These are phyloP conservation scores for Lasioglossum pauxillum DNA, from an alignment of 2,888 invertebrate genomes.

Conservation along the genomic window DNA sequence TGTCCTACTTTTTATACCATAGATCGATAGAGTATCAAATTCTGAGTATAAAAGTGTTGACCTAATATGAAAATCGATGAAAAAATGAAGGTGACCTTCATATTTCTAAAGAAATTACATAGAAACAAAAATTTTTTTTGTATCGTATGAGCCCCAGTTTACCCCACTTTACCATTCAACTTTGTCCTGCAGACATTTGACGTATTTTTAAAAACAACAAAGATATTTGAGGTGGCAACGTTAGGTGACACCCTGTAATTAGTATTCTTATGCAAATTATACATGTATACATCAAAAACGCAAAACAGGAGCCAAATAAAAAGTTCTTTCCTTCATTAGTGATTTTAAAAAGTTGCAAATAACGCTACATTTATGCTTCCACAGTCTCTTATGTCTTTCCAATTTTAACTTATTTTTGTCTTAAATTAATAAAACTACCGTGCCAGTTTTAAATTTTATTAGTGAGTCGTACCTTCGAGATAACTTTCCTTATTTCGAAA, in stretches of 20 bases:
- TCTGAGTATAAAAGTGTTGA: too few relatives aligned
- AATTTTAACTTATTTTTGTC: neutral
- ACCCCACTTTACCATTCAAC: too few relatives aligned
- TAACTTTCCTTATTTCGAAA: conserved; percentile 88
- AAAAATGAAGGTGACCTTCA: too few relatives aligned
- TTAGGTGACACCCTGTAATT: neutral
- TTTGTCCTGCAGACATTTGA: too few relatives aligned
- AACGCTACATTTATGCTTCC: neutral
- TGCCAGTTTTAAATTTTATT: neutral
- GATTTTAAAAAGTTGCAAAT: neutral
- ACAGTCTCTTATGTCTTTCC: neutral
- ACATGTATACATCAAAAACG: neutral
- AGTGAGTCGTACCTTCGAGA: conserved; percentile 84
- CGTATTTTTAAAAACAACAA: too few relatives aligned
- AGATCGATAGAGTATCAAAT: too few relatives aligned
- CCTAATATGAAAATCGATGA: too few relatives aligned
- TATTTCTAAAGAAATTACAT: too few relatives aligned
- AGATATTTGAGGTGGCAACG: too few relatives aligned
- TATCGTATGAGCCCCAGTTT: too few relatives aligned
- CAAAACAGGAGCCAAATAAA: neutral
- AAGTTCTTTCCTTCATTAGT: neutral
- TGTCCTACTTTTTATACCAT: too few relatives aligned
- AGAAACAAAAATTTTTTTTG: too few relatives aligned
- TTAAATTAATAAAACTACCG: neutral
- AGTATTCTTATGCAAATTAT: neutral